These are phyloP conservation scores for Holcopasites calliopsidis DNA, from an alignment of 1,140 invertebrate species.

Conservation along the genomic window DNA sequence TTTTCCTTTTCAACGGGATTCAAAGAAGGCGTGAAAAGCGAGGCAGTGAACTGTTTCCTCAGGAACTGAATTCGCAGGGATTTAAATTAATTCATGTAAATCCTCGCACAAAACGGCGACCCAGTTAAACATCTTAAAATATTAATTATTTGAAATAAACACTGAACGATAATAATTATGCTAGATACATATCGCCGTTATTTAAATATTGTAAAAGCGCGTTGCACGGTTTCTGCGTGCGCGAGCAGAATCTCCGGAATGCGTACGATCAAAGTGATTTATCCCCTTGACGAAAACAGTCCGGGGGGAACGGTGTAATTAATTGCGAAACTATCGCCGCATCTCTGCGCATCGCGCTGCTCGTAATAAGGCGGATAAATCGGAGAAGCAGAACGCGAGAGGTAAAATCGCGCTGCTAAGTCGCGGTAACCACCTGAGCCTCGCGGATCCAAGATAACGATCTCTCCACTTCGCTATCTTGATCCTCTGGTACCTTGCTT, in stretches of 20 bases:
- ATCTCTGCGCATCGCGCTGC: conserved; percentile 9
- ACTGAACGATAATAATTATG: no score
- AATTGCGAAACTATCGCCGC: conserved; percentile 24
- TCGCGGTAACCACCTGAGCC: neutral
- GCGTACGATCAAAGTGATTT: neutral
- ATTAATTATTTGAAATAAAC: no score
- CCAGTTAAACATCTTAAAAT: no score
- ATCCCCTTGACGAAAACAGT: neutral
- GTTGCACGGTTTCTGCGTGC: neutral
- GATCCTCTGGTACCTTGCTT: neutral
- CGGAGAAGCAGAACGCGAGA: neutral
- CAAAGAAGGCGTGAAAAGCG: no score
- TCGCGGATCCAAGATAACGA: neutral
- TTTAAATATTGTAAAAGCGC: neutral
- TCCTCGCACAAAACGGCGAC: no score
- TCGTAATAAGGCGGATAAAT: conserved; percentile 26
- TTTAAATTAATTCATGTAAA: no score
- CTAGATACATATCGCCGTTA: neutral
- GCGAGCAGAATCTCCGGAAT: neutral
- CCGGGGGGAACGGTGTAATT: neutral
- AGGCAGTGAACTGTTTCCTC: no score
- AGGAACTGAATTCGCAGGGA: no score
- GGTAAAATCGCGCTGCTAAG: conserved; percentile 10
- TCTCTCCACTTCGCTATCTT: neutral
- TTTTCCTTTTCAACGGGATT: neutral